Conservation (phyloP, 1,140 invertebrate genomes). For the Drosophila ogumai region DNA sequence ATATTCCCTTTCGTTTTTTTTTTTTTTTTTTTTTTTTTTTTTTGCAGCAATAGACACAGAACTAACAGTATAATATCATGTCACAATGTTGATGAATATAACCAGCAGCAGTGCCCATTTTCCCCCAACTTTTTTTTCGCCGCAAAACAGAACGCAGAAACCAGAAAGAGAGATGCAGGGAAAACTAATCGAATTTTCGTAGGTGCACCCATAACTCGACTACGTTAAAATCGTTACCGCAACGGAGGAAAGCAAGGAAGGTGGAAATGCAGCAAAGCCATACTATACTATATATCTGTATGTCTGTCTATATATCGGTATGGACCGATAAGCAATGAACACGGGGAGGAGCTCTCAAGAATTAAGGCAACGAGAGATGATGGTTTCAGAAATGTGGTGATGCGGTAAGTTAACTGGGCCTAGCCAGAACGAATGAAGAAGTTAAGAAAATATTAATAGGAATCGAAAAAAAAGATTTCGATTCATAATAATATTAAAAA, state of each 20-base stretch:
- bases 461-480: background rate
- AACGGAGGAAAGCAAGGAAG: background rate
- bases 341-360: background rate
- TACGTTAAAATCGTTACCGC: slow-evolving; percentile 19
- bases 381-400: background rate
- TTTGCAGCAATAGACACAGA: slow-evolving; percentile 28
- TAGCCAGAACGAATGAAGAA: background rate
- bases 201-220: slow-evolving; percentile 33
- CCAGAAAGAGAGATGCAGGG: slow-evolving; percentile 23
- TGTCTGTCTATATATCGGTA: background rate
- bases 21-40: background rate
- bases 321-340: slow-evolving; percentile 11
- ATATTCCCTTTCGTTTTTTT: background rate
- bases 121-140: background rate
- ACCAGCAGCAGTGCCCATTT: background rate
- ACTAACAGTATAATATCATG: slow-evolving; percentile 44
- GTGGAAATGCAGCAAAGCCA: background rate
- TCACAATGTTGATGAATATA: slow-evolving; percentile 42
- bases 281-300: too few relatives aligned
- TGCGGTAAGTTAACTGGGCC: background rate
- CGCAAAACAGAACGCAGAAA: slow-evolving; percentile 33
- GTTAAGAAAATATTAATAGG: background rate
- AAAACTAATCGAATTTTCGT: slow-evolving; percentile 42
- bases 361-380: slow-evolving; percentile 2
- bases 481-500: background rate